These are phyloP conservation scores for Gorsachius magnificus DNA, from an alignment of 2,797 vertebrate species.

Conservation along the genomic window DNA sequence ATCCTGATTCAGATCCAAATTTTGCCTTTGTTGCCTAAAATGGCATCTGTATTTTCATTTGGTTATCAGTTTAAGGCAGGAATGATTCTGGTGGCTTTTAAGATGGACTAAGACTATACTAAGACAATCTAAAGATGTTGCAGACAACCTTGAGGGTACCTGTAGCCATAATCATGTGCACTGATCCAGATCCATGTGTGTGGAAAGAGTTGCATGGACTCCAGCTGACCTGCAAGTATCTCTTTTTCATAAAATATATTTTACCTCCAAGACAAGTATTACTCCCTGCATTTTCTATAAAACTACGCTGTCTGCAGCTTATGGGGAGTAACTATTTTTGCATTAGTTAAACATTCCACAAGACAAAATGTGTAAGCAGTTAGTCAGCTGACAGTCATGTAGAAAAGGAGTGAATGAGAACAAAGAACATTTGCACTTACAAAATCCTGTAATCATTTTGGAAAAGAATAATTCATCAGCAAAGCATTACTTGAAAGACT, in stretches of 20 bases:
- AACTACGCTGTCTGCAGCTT: not conserved
- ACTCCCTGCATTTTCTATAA: not conserved
- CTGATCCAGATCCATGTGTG: not conserved
- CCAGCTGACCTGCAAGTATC: not conserved
- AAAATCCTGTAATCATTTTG: not conserved
- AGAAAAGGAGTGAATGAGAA: not conserved
- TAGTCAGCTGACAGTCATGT: not conserved
- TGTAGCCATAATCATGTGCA: not conserved
- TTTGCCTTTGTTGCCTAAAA: not conserved
- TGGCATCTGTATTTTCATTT: not conserved
- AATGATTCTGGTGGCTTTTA: not conserved
- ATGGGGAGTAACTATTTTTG: not conserved
- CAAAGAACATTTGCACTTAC: not conserved
- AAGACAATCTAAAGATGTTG: not conserved
- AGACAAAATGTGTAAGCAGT: not conserved
- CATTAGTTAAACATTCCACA: not conserved
- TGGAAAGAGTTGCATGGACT: not conserved
- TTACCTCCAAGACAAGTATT: not conserved
- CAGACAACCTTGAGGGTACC: not conserved
- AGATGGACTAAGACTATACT: not conserved
- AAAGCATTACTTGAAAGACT: not conserved
- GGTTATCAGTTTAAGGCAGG: not conserved
- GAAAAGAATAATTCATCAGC: not conserved
- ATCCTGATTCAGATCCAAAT: not conserved
- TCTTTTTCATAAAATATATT: not conserved